Percentiles rank a stretch among this genome's conserved stretches.
These are phyloP conservation scores for Mylabris sibirica DNA, from an alignment of 2,888 invertebrate species.

Conservation along the genomic window DNA sequence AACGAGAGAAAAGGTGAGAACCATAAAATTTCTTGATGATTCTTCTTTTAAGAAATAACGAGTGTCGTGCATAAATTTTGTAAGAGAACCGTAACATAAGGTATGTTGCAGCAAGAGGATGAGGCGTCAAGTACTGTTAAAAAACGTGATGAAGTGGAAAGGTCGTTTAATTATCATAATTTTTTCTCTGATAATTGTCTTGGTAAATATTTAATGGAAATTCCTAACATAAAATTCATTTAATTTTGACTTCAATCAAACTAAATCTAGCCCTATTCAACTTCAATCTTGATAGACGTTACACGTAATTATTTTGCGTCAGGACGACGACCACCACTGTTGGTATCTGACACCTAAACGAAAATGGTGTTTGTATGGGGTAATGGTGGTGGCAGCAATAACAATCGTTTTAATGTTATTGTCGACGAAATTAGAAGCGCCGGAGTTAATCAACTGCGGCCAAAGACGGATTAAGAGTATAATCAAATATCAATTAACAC, in stretches of 20 bases:
- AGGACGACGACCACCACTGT: neutral
- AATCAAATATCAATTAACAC: constrained; percentile 60
- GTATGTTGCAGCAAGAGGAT: too few relatives aligned
- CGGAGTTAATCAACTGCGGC: constrained; percentile 57
- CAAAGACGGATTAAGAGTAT: constrained; percentile 58
- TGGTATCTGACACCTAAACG: constrained; percentile 18
- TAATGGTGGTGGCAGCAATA: constrained; percentile 29
- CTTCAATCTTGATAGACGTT: constrained; percentile 2
- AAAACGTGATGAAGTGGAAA: constrained; percentile 1
- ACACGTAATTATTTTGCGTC: neutral
- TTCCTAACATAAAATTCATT: neutral
- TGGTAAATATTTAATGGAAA: neutral
- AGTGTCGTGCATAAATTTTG: constrained; percentile 7
- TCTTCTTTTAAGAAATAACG: neutral
- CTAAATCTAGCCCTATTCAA: neutral
- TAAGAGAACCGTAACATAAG: neutral
- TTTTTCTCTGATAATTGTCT: neutral
- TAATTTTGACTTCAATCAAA: neutral
- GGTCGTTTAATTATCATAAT: neutral
- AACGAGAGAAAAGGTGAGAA: neutral
- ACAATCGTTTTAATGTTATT: constrained; percentile 50
- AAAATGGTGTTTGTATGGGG: neutral
- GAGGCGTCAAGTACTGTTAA: neutral
- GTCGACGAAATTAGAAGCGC: constrained; percentile 53
- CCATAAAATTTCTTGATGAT: neutral